These are phyloP conservation scores for Aurelia sp. DNA, from an alignment of 30 jellyfish, hydroid and myxozoan species.

Conservation along the genomic window DNA sequence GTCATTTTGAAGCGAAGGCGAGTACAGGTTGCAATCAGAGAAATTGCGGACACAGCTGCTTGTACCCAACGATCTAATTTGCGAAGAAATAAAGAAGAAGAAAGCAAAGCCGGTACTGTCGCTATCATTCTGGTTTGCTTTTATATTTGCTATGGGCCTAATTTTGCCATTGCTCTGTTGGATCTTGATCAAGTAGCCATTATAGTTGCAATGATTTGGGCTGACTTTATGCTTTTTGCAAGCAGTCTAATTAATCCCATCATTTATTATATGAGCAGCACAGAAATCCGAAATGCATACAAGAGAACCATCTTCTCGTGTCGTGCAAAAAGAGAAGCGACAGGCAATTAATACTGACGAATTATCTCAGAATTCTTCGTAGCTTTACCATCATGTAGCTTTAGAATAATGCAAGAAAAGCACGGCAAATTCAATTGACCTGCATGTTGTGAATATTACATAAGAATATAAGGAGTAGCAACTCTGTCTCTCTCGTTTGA, in stretches of 20 bases:
- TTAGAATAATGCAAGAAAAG: no score
- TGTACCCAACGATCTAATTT: no score
- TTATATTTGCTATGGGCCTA: conserved; percentile 25
- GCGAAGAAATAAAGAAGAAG: conserved; percentile 8
- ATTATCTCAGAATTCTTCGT: no score
- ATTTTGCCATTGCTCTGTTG: neutral
- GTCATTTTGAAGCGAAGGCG: conserved; percentile 13
- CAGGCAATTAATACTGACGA: no score
- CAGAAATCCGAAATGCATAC: conserved; percentile 16
- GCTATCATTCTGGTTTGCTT: conserved; percentile 8
- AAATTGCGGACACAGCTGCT: neutral
- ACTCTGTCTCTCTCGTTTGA: no score
- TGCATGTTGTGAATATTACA: no score
- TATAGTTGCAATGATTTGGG: neutral
- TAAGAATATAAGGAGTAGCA: no score
- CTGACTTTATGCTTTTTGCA: neutral
- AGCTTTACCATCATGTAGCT: no score
- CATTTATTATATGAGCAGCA: conserved; percentile 9
- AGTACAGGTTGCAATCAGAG: neutral
- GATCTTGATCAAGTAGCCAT: no score
- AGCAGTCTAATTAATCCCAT: conserved; percentile 15
- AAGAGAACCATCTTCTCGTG: neutral
- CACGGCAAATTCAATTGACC: no score
- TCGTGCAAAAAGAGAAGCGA: no score
- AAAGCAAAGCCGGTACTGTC: conserved; percentile 8